These are phyloP conservation scores for Apamea monoglypha DNA, from an alignment of 2,888 invertebrate genomes.

Conservation along the genomic window DNA sequence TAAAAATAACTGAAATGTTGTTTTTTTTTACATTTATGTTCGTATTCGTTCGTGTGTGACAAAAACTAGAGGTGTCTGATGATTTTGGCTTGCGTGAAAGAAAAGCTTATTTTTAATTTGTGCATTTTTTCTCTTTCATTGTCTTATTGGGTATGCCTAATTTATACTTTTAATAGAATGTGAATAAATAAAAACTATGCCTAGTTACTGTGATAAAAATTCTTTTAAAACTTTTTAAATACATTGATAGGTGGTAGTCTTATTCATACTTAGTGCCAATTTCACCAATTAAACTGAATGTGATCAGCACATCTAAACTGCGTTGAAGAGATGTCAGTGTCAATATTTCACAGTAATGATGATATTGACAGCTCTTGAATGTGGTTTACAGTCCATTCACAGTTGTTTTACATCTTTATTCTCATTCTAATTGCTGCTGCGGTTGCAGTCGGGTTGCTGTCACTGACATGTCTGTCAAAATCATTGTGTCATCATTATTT, in stretches of 20 bases:
- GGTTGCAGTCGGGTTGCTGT: too few species aligned
- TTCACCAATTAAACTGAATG: not conserved
- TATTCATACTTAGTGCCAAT: conserved; percentile 8
- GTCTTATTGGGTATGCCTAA: not conserved
- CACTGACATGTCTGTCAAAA: too few species aligned
- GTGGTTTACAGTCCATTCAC: too few species aligned
- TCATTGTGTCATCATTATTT: too few species aligned
- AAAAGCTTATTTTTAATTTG: not conserved
- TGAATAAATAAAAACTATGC: conserved; percentile 7
- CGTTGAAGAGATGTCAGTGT: not conserved
- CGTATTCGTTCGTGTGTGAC: conserved; percentile 9
- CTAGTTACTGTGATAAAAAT: not conserved
- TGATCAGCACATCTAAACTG: not conserved
- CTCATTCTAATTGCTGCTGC: too few species aligned
- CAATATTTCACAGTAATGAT: not conserved
- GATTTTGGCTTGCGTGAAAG: not conserved
- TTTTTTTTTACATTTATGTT: conserved; percentile 19
- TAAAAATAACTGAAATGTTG: conserved; percentile 49
- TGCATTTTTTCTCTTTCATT: not conserved
- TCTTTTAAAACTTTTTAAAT: not conserved
- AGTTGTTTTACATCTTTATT: too few species aligned
- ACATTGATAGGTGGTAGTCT: conserved; percentile 16
- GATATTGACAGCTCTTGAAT: not conserved
- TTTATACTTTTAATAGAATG: conserved; percentile 5
- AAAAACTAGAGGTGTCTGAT: not conserved